Percentiles rank a stretch among this genome's conserved stretches.
phyloP scores from a whole-genome alignment of 92 coral and sea anemone genomes.

The Porites rus region DNA sequence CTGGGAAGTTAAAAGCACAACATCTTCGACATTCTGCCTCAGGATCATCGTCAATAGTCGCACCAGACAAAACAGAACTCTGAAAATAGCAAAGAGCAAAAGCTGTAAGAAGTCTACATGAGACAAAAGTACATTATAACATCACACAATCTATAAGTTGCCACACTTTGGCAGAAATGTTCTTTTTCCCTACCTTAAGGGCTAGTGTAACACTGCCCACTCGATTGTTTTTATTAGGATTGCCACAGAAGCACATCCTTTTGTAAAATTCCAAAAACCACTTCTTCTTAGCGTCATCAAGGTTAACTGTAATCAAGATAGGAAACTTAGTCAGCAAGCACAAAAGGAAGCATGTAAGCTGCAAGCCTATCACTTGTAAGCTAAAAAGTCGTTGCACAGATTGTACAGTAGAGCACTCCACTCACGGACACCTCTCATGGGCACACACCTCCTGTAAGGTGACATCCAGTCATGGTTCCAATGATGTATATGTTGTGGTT shows the following conservation, averaged over 20 bases:
- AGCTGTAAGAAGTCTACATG: no score
- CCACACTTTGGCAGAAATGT: background rate
- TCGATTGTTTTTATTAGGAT: conserved; percentile 83
- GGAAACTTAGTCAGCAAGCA: background rate
- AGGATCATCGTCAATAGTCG: conserved; percentile 90
- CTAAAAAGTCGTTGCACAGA: no score
- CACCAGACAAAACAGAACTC: conserved; percentile 82
- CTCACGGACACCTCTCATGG: no score
- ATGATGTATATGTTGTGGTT: no score
- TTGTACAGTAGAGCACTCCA: no score
- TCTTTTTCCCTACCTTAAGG: conserved; percentile 68
- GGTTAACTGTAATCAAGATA: conserved; percentile 75
- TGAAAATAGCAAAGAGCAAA: conserved; percentile 11
- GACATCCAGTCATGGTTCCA: no score
- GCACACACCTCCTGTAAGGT: no score
- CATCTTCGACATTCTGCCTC: conserved; percentile 95
- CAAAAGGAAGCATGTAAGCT: no score
- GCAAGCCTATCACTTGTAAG: no score
- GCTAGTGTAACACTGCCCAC: conserved; percentile 92
- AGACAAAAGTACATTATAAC: no score
- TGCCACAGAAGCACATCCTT: conserved; percentile 86
- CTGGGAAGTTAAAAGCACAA: conserved; percentile 99
- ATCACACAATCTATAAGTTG: background rate
- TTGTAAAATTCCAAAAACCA: conserved; percentile 96
- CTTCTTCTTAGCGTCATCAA: conserved; percentile 86